Percentiles rank a stretch among this genome's conserved stretches.
phyloP scores from a whole-genome alignment of 1,140 invertebrate species.

The Halotydeus destructor region DNA sequence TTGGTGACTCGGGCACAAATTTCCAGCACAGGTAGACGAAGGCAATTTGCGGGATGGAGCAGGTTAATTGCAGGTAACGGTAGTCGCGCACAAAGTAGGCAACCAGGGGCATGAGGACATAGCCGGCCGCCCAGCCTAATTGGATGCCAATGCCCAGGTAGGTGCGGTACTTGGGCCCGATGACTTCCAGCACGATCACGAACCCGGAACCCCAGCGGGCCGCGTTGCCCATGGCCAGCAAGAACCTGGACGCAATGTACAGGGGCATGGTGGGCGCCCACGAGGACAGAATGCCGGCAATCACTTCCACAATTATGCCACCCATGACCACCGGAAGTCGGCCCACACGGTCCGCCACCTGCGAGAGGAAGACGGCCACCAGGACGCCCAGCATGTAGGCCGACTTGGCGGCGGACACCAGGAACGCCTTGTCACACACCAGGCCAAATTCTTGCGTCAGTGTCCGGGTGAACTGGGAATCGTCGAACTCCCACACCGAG shows the following conservation, averaged over 20 bases:
- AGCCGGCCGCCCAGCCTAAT: not conserved
- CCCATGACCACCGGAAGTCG: constrained; percentile 13
- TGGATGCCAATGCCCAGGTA: not conserved
- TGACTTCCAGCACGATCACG: constrained; percentile 1
- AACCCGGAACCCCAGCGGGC: not conserved
- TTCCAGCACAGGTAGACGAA: not conserved
- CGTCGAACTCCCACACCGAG: too few relatives aligned
- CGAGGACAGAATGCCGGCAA: too few relatives aligned
- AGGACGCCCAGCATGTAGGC: constrained; percentile 60
- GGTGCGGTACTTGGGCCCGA: not conserved
- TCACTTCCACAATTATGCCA: constrained; percentile 8
- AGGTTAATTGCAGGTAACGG: not conserved
- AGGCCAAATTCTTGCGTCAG: constrained; percentile 57
- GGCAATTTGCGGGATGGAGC: too few relatives aligned
- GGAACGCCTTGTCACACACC: constrained; percentile 43
- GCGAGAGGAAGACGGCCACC: constrained; percentile 58
- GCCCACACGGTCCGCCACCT: constrained; percentile 46
- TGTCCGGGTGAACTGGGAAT: too few relatives aligned
- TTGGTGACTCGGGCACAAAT: constrained; percentile 10
- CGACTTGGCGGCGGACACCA: constrained; percentile 46
- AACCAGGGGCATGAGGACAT: not conserved
- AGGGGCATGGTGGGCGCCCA: too few relatives aligned
- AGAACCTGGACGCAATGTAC: too few relatives aligned
- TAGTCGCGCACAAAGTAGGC: not conserved
- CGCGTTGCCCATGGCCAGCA: too few relatives aligned